Base-by-base conservation (phyloP, 2,797 vertebrate species). In the Melanotaenia trifasciata region DNA sequence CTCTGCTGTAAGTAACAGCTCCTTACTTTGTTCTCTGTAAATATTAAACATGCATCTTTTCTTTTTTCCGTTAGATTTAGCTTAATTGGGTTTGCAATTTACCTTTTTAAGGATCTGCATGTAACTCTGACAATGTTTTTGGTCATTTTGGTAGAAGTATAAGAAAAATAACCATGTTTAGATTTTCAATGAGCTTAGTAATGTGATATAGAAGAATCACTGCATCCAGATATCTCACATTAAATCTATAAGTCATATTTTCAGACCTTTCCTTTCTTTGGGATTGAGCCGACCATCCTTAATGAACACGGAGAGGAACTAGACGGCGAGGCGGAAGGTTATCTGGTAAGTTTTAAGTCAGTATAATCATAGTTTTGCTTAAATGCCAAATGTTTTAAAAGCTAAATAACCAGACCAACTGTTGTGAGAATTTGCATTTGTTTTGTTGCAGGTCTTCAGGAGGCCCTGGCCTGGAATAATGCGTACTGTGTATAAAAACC, bases 241-340 rank as follows among this genome's bases (percentile, higher is more conserved):
- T n/a, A 22, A 64, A 78, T 56, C 35, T 54, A 18, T 66, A 1
- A 80, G 22, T 85, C 45, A 18, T 45, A 36, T 30, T 87, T 89
- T 64, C 88, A 96, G 95, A 95, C 94, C 0, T 92, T 95, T 64
- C 95, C 95, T 3, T 96, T 96, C 91, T 96, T 96, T 3, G 95
- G 95, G 4, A 94, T 96, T 3, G 94, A 95, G 81, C 94, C 95
- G 0, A 81, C 86, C 33, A 89, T 96, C 80, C 83, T 96, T 61
- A 95, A 94, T 35, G 94, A 96, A 40, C 93, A 94, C 0, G 95
- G 95, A 59, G 95, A 96, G 74, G 95, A 96, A 54, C 83, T 96
- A 80, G 90, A 95, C 18, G 95, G 94, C 1, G 95, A 95, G 80
- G 95, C 92, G 0, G 95, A 96, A 69, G 95, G 95, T 26, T 95